Evolutionary conservation across 2,797 vertebrate species (phyloP).

Genomic region (Selene dorsalis): DNA sequence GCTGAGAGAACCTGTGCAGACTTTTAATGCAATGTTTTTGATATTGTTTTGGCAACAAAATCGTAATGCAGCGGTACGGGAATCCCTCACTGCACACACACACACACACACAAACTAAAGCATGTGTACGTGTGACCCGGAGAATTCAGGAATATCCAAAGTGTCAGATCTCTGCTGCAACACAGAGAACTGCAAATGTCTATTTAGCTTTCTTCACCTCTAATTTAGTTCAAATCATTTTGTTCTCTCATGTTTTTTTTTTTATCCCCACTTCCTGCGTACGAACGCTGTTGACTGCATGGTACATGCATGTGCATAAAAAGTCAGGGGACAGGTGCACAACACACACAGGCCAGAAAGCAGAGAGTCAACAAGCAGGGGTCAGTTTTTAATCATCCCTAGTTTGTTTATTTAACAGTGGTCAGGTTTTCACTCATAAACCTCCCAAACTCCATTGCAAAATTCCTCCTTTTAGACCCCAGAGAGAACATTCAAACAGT

Average conservation of each 20-base stretch:
- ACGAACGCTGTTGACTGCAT: not conserved
- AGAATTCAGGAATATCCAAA: conserved; percentile 20
- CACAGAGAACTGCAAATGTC: not conserved
- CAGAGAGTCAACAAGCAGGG: conserved; percentile 67
- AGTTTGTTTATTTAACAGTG: conserved; percentile 71
- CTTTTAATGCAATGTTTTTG: conserved; percentile 31
- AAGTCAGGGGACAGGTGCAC: conserved; percentile 64
- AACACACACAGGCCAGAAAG: conserved; percentile 48
- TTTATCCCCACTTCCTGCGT: not conserved
- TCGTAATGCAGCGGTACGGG: not conserved
- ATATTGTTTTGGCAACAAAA: conserved; percentile 32
- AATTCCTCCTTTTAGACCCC: conserved; percentile 68
- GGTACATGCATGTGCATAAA: conserved; percentile 16
- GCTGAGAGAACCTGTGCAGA: conserved; percentile 21
- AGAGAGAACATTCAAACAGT: conserved; percentile 77
- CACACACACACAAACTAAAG: not conserved
- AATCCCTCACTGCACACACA: not conserved
- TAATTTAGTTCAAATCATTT: conserved; percentile 3
- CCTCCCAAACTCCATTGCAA: conserved; percentile 62
- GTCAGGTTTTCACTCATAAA: conserved; percentile 70
- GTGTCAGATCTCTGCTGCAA: not conserved
- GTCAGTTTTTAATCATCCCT: conserved; percentile 65
- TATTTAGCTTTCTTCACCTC: not conserved
- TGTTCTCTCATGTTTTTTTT: conserved; percentile 9
- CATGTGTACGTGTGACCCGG: not conserved